A percentile compares a stretch with the other conserved stretches of the same genome.
These are phyloP conservation scores for Chymomyza amoena DNA, from an alignment of 2,888 invertebrate genomes.

Conservation along the genomic window DNA sequence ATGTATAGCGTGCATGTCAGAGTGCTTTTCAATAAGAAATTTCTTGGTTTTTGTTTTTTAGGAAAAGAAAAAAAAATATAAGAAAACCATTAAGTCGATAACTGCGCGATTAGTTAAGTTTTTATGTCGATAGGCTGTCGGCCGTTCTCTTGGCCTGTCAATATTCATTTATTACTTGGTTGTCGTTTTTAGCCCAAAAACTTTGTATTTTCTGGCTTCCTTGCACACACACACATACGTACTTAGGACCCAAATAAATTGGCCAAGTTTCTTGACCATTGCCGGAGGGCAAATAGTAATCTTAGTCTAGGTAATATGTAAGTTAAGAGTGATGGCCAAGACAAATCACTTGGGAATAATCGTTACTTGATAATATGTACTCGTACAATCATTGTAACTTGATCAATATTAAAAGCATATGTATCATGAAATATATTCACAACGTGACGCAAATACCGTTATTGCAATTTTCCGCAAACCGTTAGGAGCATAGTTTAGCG, in stretches of 20 bases:
- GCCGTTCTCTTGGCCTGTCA: conserved; percentile 42
- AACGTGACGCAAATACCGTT: not conserved
- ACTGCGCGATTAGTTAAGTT: conserved; percentile 69
- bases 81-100: conserved; percentile 70
- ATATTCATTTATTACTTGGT: conserved; percentile 70
- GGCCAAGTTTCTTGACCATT: conserved; percentile 26
- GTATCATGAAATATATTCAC: not conserved
- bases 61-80: conserved; percentile 30
- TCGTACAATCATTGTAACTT: not conserved
- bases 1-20: conserved; percentile 51
- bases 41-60: conserved; percentile 26
- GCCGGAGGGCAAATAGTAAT: conserved; percentile 13
- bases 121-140: conserved; percentile 58
- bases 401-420: not conserved
- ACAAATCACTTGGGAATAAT: not conserved
- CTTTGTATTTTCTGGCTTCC: conserved; percentile 5
- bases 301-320: not conserved
- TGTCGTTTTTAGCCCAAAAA: conserved; percentile 43
- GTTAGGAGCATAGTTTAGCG: too few relatives aligned
- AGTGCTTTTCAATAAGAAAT: conserved; percentile 60
- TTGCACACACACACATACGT: not conserved
- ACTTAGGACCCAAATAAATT: not conserved
- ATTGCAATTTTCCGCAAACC: too few relatives aligned
- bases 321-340: not conserved
- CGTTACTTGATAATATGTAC: not conserved